Conservation (phyloP, 92 coral and sea anemone species). For the Isaurus tuberculatus region DNA sequence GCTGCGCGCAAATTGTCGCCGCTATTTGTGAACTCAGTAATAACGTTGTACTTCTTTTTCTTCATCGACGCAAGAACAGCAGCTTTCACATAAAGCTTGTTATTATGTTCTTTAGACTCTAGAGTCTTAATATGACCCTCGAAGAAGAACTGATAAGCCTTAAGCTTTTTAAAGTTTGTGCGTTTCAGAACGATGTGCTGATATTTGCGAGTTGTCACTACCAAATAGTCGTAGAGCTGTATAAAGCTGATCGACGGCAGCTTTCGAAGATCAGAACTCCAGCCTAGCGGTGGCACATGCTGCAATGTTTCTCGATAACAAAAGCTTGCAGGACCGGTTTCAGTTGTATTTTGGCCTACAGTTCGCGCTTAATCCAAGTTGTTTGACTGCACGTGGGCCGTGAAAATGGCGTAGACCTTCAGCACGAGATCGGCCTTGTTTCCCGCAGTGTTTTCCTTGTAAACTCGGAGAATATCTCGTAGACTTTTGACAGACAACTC, state of each 20-base stretch:
- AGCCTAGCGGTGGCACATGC: conserved; percentile 54
- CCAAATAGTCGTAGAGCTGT: conserved; percentile 66
- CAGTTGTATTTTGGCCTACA: not conserved
- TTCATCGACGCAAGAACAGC: conserved; percentile 53
- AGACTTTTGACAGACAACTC: conserved; percentile 17
- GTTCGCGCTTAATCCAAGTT: not conserved
- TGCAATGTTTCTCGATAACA: conserved; percentile 15
- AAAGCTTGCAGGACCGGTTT: not conserved
- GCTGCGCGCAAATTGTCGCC: conserved; percentile 1
- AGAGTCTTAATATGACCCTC: conserved; percentile 61
- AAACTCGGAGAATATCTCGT: conserved; percentile 15
- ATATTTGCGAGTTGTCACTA: conserved; percentile 52
- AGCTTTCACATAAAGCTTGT: conserved; percentile 56
- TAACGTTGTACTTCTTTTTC: conserved; percentile 51
- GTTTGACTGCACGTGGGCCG: conserved; percentile 6
- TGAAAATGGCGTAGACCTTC: conserved; percentile 18
- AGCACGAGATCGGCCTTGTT: conserved; percentile 14
- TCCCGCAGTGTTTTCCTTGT: conserved; percentile 17
- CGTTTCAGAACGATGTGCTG: conserved; percentile 53
- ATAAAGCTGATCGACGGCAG: conserved; percentile 54
- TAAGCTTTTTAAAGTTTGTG: conserved; percentile 54
- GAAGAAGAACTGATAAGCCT: conserved; percentile 64
- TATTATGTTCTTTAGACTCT: conserved; percentile 53
- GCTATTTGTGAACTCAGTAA: not conserved
- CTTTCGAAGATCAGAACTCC: conserved; percentile 59